phyloP scores from a whole-genome alignment of 2,113 vertebrate genomes.

The Campylomormyrus numenius region DNA sequence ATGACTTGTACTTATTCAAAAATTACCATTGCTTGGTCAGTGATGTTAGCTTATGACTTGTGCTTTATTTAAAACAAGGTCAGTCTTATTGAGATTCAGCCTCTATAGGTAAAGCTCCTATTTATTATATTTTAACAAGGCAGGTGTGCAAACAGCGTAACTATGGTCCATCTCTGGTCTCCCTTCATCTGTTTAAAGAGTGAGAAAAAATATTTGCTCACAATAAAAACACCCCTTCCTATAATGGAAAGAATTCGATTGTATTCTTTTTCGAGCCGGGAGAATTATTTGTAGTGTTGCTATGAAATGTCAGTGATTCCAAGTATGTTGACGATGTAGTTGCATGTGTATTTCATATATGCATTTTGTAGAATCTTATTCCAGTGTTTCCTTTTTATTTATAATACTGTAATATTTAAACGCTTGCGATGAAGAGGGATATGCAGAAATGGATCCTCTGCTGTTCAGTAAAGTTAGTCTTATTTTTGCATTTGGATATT shows the following conservation, averaged over 20 bases:
- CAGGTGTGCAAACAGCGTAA: conserved; percentile 23
- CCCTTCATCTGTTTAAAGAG: conserved; percentile 22
- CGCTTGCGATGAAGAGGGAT: neutral
- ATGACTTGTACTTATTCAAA: neutral
- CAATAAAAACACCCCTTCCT: conserved; percentile 16
- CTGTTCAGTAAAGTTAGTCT: neutral
- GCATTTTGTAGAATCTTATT: neutral
- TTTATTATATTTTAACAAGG: conserved; percentile 16
- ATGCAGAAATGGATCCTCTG: neutral
- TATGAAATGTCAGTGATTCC: neutral
- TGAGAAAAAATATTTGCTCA: conserved; percentile 16
- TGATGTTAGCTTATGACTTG: neutral
- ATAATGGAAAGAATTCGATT: conserved; percentile 14
- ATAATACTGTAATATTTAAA: neutral
- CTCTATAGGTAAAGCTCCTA: conserved; percentile 12
- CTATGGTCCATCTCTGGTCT: conserved; percentile 15
- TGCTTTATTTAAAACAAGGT: neutral
- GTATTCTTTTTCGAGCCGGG: neutral
- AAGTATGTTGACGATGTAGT: neutral
- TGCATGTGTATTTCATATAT: neutral
- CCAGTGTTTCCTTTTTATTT: neutral
- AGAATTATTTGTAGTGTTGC: conserved; percentile 7
- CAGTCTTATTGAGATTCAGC: neutral
- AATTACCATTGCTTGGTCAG: neutral
- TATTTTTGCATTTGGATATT: neutral